Conservation (phyloP, 2,113 vertebrate genomes). For the Condylura cristata region DNA sequence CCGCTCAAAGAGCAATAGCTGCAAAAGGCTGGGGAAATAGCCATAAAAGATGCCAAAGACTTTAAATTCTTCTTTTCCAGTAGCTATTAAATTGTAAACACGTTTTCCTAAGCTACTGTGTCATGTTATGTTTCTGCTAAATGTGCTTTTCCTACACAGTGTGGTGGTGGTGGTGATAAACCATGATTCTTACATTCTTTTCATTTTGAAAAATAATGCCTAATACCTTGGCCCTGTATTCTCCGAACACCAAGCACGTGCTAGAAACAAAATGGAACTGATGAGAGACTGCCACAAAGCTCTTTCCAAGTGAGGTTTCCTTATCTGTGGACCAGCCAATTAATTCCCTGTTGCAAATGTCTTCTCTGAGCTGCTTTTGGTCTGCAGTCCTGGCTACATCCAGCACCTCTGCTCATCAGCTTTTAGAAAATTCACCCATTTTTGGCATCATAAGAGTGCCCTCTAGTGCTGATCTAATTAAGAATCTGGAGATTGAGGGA, state of each 20-base stretch:
- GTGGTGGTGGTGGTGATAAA: conserved; percentile 71
- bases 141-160: conserved; percentile 63
- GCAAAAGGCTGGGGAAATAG: background rate
- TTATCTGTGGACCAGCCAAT: conserved; percentile 50
- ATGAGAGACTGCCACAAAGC: conserved; percentile 76
- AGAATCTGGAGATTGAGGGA: background rate
- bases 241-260: conserved; percentile 64
- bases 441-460: conserved; percentile 69
- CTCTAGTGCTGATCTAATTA: conserved; percentile 65
- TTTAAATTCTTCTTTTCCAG: conserved; percentile 68
- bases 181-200: conserved; percentile 26
- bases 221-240: conserved; percentile 55
- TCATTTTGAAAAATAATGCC: conserved; percentile 58
- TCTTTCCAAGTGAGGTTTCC: conserved; percentile 76
- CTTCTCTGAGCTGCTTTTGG: conserved; percentile 64
- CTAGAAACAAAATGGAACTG: conserved; percentile 76
- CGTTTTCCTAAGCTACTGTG: conserved; percentile 72
- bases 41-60: conserved; percentile 55
- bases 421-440: conserved; percentile 63
- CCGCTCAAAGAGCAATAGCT: background rate
- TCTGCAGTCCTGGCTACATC: conserved; percentile 47
- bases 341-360: conserved; percentile 38
- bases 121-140: conserved; percentile 59
- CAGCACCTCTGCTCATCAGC: background rate
- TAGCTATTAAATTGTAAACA: conserved; percentile 70